These are phyloP conservation scores for Thera britannica DNA, from an alignment of 2,888 invertebrate genomes.

Conservation along the genomic window DNA sequence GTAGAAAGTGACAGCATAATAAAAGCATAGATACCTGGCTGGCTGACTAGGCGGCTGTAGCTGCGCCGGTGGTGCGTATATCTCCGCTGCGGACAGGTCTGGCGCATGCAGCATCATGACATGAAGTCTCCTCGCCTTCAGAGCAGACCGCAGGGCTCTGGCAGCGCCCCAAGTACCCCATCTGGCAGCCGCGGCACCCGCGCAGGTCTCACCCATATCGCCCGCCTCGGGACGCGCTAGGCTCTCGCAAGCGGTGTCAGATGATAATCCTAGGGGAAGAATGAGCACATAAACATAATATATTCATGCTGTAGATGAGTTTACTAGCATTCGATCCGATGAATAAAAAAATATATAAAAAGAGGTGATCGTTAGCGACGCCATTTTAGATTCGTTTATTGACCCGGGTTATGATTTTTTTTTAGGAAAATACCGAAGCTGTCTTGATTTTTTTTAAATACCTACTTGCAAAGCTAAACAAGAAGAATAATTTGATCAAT, in stretches of 20 bases:
- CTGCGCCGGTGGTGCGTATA: slow-evolving; percentile 86
- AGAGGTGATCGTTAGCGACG: no score
- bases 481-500: no score
- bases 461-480: no score
- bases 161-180: slow-evolving; percentile 93
- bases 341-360: no score
- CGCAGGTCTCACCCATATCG: slow-evolving; percentile 61
- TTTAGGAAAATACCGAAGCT: no score
- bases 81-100: slow-evolving; percentile 86
- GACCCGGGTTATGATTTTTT: no score
- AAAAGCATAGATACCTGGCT: slow-evolving; percentile 58
- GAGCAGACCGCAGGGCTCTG: slow-evolving; percentile 88
- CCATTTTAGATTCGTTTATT: no score
- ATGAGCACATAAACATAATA: not conserved
- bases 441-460: no score
- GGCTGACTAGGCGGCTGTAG: slow-evolving; percentile 73
- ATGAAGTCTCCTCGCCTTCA: slow-evolving; percentile 88
- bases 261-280: slow-evolving; percentile 65
- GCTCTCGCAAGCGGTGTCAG: slow-evolving; percentile 77
- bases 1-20: not conserved
- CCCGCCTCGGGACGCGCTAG: slow-evolving; percentile 57
- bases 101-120: slow-evolving; percentile 91
- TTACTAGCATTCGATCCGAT: no score
- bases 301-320: no score
- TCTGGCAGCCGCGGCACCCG: slow-evolving; percentile 84